Conservation (phyloP, 2,113 vertebrate genomes). For the Clarias macrocephalus region DNA sequence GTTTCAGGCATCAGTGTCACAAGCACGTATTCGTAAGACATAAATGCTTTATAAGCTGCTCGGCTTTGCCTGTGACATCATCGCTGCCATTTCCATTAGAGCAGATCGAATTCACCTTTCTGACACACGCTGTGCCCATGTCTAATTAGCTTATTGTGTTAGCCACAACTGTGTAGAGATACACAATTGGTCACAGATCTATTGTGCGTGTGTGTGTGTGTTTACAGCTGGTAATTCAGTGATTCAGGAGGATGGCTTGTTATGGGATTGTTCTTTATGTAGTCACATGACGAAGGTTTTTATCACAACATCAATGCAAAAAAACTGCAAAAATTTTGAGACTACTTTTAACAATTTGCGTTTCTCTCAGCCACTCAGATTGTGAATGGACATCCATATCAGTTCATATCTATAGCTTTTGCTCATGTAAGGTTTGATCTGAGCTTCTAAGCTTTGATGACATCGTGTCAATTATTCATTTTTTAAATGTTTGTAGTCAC, state of each 20-base stretch:
- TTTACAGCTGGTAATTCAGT: neutral
- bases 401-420: constrained; percentile 15
- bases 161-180: constrained; percentile 12
- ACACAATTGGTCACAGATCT: neutral
- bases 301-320: neutral
- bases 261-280: constrained; percentile 17
- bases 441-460: constrained; percentile 30
- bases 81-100: neutral
- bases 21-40: neutral
- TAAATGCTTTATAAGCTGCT: neutral
- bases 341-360: neutral
- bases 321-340: neutral
- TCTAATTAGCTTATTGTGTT: neutral
- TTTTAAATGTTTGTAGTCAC: constrained; percentile 51
- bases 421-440: neutral
- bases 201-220: constrained; percentile 9
- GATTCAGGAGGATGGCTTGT: neutral
- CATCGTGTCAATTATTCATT: constrained; percentile 61
- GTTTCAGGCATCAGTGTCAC: neutral
- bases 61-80: neutral
- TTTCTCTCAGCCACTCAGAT: constrained; percentile 4
- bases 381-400: constrained; percentile 48
- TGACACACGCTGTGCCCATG: neutral
- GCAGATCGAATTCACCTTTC: neutral
- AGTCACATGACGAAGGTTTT: constrained; percentile 5